A percentile compares a stretch with the other conserved stretches of the same genome.
Evolutionary conservation across 1,140 invertebrate species (phyloP).

Genomic region (Delia radicum): DNA sequence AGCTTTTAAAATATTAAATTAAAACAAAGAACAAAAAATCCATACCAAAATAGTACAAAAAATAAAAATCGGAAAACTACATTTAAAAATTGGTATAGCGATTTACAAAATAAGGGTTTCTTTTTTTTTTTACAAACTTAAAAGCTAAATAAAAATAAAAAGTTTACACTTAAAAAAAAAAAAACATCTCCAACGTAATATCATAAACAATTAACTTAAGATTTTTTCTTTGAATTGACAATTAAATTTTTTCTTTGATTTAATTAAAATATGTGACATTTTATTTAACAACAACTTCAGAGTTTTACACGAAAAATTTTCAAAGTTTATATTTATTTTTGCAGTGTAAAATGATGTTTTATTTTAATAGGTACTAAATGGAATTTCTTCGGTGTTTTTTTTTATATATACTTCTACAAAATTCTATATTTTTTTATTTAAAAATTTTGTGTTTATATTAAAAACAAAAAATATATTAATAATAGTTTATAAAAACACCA

Average conservation of each 20-base stretch:
- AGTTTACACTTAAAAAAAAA: slow-evolving; percentile 15
- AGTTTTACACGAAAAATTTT: too few species aligned
- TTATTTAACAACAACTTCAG: slow-evolving; percentile 27
- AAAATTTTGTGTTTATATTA: background rate
- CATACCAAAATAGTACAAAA: background rate
- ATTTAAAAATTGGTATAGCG: background rate
- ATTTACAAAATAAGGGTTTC: background rate
- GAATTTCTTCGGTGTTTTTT: background rate
- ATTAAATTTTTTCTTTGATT: background rate
- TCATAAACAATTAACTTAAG: background rate
- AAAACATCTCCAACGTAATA: background rate
- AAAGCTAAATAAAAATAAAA: slow-evolving; percentile 10
- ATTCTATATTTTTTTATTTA: background rate
- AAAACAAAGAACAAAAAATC: slow-evolving; percentile 12
- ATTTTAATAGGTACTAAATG: too few species aligned
- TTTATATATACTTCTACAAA: background rate
- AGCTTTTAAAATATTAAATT: too few species aligned
- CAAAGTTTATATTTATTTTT: background rate
- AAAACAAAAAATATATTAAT: slow-evolving; percentile 14
- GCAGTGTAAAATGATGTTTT: background rate
- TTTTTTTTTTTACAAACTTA: slow-evolving; percentile 15
- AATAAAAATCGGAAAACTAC: background rate
- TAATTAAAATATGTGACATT: background rate
- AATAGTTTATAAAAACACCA: slow-evolving; percentile 55
- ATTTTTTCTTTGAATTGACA: background rate